A percentile compares a stretch with the other conserved stretches of the same genome.
phyloP scores from a whole-genome alignment of 2,888 invertebrate species.

The Brassicogethes aeneus region DNA sequence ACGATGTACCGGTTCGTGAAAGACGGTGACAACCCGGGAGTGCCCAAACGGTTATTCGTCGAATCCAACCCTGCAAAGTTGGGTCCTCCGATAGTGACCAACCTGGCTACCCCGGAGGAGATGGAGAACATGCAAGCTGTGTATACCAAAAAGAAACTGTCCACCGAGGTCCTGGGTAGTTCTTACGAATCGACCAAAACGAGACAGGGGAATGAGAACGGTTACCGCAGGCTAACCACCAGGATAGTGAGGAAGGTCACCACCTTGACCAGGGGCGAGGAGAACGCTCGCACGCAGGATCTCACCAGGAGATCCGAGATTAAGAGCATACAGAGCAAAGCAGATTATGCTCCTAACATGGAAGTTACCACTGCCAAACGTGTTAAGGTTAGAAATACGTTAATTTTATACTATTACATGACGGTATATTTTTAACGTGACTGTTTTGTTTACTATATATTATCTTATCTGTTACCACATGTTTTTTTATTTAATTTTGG shows the following conservation, averaged over 20 bases:
- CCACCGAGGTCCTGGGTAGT: conserved; percentile 78
- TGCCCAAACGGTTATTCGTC: conserved; percentile 62
- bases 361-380: conserved; percentile 54
- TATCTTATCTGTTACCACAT: too few species aligned
- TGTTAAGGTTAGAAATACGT: conserved; percentile 77
- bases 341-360: conserved; percentile 47
- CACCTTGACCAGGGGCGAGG: conserved; percentile 78
- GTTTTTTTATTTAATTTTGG: too few species aligned
- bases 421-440: too few species aligned
- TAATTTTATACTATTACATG: too few species aligned
- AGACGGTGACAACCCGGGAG: conserved; percentile 43
- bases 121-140: conserved; percentile 62
- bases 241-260: conserved; percentile 83
- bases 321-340: conserved; percentile 48
- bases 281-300: conserved; percentile 64
- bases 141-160: conserved; percentile 71
- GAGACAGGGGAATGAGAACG: conserved; percentile 68
- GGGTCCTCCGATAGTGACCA: conserved; percentile 37
- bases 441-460: too few species aligned
- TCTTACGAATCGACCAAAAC: conserved; percentile 78
- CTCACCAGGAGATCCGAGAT: conserved; percentile 49
- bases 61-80: conserved; percentile 45
- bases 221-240: conserved; percentile 75
- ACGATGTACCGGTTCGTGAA: conserved; percentile 73
- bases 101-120: conserved; percentile 26